A percentile compares a stretch with the other conserved stretches of the same genome.
These are phyloP conservation scores for Agrilus biguttatus DNA, from an alignment of 2,888 invertebrate genomes.

Conservation along the genomic window DNA sequence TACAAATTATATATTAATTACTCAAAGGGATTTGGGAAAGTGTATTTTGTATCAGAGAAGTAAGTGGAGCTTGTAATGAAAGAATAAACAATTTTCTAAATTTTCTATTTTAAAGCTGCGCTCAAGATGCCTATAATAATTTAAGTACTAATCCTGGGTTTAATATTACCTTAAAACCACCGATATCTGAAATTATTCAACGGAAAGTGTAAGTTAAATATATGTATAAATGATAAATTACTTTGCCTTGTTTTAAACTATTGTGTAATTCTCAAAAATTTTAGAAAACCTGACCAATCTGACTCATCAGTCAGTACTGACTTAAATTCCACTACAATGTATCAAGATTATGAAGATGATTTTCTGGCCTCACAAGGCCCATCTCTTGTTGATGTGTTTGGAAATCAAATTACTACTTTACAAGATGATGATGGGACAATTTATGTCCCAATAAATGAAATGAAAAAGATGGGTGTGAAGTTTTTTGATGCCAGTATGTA, in stretches of 20 bases:
- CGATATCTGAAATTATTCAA: neutral
- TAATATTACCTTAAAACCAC: neutral
- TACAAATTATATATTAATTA: slow-evolving; percentile 12
- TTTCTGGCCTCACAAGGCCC: slow-evolving; percentile 1
- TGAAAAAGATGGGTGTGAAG: slow-evolving; percentile 16
- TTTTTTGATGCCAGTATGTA: slow-evolving; percentile 14
- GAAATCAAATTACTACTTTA: slow-evolving; percentile 12
- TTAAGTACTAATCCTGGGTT: neutral
- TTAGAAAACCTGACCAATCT: too few species aligned
- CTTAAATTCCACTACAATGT: too few species aligned
- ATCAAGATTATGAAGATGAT: slow-evolving; percentile 1
- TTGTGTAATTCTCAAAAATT: too few species aligned
- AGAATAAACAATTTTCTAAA: neutral
- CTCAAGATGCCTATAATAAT: neutral
- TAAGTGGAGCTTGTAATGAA: slow-evolving; percentile 8
- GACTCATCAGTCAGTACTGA: too few species aligned
- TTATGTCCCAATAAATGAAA: slow-evolving; percentile 15
- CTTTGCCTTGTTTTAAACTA: too few species aligned
- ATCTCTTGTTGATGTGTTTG: slow-evolving; percentile 14
- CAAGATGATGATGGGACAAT: slow-evolving; percentile 12
- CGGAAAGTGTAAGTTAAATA: too few species aligned
- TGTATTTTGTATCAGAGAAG: slow-evolving; percentile 12
- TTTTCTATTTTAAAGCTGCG: slow-evolving; percentile 3
- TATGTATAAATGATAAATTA: too few species aligned
- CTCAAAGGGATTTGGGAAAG: slow-evolving; percentile 8